A percentile compares a stretch with the other conserved stretches of the same genome.
Evolutionary conservation across 2,113 vertebrate genomes (phyloP).

Genomic region (Riparia riparia): DNA sequence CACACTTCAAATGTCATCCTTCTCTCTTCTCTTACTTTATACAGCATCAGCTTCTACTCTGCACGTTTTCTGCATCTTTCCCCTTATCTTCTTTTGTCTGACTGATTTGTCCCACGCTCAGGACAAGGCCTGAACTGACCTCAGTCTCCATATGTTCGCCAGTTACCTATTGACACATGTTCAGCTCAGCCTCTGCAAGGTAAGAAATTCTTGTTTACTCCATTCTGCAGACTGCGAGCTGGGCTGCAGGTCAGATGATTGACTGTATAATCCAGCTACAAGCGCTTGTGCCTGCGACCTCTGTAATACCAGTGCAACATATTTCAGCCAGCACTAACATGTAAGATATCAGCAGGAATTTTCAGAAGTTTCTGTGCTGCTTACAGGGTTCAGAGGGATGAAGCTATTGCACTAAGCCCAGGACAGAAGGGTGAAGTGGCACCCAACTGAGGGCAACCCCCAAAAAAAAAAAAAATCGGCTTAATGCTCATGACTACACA

Average conservation of each 20-base stretch:
- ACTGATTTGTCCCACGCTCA: background rate
- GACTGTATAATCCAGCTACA: background rate
- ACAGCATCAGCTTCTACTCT: background rate
- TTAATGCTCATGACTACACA: background rate
- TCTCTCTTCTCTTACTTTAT: background rate
- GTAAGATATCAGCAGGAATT: background rate
- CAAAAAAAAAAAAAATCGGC: background rate
- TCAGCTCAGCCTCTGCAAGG: background rate
- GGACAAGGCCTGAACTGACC: background rate
- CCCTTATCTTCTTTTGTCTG: background rate
- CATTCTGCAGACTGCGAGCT: background rate
- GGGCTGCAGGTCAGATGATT: background rate
- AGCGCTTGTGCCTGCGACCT: background rate
- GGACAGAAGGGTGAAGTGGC: background rate
- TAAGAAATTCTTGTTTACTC: background rate
- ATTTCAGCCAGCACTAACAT: background rate
- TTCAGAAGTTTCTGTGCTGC: background rate
- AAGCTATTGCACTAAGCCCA: background rate
- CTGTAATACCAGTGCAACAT: accelerated
- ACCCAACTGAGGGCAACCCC: background rate
- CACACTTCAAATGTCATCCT: background rate
- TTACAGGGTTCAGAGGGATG: background rate
- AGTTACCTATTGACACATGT: background rate
- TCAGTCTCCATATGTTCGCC: background rate
- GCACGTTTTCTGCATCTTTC: background rate